A percentile compares a stretch with the other conserved stretches of the same genome.
Evolutionary conservation across 2,113 vertebrate species (phyloP).

Genomic region (Ivindomyrus marchei): DNA sequence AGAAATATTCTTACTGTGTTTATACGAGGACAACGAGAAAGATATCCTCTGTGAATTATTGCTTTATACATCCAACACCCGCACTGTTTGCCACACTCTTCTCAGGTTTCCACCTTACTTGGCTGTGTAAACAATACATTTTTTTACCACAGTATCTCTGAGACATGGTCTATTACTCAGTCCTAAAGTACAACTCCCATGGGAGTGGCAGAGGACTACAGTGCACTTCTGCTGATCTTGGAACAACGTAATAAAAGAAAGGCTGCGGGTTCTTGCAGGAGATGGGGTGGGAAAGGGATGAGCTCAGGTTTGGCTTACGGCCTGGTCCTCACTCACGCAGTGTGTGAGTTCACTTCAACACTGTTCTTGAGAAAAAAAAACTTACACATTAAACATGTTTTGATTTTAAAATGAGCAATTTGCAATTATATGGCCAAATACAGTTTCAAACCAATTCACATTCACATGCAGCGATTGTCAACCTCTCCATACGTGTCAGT

Average conservation of each 20-base stretch:
- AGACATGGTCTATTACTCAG: background rate
- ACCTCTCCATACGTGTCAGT: background rate
- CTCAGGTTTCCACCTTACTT: background rate
- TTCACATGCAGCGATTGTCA: background rate
- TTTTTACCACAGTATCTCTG: background rate
- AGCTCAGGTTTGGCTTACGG: background rate
- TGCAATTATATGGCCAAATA: background rate
- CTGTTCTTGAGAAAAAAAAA: background rate
- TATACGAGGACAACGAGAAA: background rate
- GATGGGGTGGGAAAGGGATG: background rate
- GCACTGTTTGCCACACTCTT: background rate
- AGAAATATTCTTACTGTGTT: background rate
- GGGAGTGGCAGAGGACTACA: background rate
- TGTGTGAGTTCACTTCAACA: background rate
- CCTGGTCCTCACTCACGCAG: background rate
- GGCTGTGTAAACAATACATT: background rate
- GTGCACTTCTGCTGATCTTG: background rate
- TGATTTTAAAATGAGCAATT: background rate
- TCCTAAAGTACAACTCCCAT: background rate
- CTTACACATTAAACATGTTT: background rate
- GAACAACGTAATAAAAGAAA: background rate
- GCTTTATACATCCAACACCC: background rate
- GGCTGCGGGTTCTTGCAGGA: background rate
- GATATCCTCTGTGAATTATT: background rate
- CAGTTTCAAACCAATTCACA: background rate